These are phyloP conservation scores for Enhydra lutris DNA, from an alignment of 2,113 vertebrate genomes.

Conservation along the genomic window DNA sequence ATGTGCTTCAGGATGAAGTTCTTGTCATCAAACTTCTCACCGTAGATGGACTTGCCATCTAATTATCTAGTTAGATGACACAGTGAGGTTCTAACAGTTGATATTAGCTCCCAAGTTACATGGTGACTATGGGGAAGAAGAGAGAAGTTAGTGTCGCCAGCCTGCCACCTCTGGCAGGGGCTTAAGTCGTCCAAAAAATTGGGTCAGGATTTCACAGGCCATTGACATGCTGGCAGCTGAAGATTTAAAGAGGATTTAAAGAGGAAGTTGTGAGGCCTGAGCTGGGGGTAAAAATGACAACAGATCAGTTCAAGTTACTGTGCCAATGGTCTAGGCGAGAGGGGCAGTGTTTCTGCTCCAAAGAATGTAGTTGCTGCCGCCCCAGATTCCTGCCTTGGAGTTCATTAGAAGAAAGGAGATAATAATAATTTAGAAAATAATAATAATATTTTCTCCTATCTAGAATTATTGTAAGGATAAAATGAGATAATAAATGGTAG, in stretches of 20 bases:
- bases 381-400: neutral
- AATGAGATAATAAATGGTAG: neutral
- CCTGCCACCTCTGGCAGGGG: neutral
- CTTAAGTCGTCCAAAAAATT: neutral
- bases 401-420: neutral
- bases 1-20: too few relatives aligned
- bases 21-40: too few relatives aligned
- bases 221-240: neutral
- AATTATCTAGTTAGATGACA: neutral
- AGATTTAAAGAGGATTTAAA: neutral
- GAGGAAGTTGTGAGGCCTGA: neutral
- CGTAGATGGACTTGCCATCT: too few relatives aligned
- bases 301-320: neutral
- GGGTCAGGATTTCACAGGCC: neutral
- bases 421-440: neutral
- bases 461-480: neutral
- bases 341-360: neutral
- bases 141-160: neutral
- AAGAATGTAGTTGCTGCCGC: neutral
- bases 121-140: neutral
- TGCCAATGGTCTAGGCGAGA: neutral
- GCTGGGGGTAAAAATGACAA: neutral
- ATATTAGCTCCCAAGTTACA: neutral
- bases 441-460: neutral
- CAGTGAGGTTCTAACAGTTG: neutral